Percentiles rank a stretch among this genome's conserved stretches.
phyloP scores from a whole-genome alignment of 2,113 vertebrate species.

The Corapipo altera region DNA sequence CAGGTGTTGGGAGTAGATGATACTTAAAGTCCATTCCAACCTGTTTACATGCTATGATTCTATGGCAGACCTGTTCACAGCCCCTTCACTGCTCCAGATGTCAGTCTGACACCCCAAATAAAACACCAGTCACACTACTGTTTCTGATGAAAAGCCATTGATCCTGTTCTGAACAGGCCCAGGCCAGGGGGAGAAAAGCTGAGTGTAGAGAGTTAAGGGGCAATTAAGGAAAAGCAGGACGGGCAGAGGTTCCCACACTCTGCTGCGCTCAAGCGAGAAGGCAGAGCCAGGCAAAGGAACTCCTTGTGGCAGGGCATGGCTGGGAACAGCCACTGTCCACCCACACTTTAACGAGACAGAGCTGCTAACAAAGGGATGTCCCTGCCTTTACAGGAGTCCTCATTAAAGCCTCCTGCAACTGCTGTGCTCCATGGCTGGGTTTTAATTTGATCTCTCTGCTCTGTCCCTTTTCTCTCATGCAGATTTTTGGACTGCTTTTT shows the following conservation, averaged over 20 bases:
- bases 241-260: background rate
- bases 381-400: background rate
- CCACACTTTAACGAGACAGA: background rate
- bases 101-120: accelerated
- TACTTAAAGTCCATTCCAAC: background rate
- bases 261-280: accelerated
- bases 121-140: background rate
- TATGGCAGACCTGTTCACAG: background rate
- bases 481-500: background rate
- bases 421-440: background rate
- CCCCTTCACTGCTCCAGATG: background rate
- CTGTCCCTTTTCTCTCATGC: background rate
- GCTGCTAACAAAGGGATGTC: too few species aligned
- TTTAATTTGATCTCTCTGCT: background rate
- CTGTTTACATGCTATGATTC: background rate
- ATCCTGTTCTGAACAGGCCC: background rate
- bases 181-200: background rate
- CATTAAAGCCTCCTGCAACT: background rate
- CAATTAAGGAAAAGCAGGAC: background rate
- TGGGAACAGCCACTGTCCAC: background rate
- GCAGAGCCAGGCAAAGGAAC: background rate
- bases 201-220: background rate
- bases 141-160: background rate
- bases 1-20: background rate
- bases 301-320: accelerated